Conservation (phyloP, 2,113 vertebrate species). For the Istiophorus platypterus region DNA sequence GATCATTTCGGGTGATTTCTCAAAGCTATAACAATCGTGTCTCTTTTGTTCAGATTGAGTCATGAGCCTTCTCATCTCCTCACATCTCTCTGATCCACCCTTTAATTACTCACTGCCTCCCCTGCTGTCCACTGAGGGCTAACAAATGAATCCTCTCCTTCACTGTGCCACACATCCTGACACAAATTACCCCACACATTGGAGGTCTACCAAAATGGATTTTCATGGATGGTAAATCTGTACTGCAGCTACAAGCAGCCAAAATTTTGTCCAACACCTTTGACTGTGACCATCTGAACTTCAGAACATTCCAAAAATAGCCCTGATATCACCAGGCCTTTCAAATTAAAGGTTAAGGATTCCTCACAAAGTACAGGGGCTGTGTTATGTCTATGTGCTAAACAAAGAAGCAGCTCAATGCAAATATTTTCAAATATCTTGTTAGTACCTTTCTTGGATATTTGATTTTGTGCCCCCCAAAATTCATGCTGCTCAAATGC, state of each 20-base stretch:
- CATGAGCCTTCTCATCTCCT: conserved; percentile 60
- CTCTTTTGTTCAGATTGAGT: conserved; percentile 60
- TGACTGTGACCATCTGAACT: conserved; percentile 56
- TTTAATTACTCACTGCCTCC: conserved; percentile 71
- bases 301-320: conserved; percentile 59
- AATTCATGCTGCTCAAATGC: not conserved
- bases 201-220: conserved; percentile 26
- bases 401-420: not conserved
- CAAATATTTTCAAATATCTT: not conserved
- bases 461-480: not conserved
- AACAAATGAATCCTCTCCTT: conserved; percentile 52
- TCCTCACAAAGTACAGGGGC: conserved; percentile 7
- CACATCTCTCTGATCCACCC: conserved; percentile 52
- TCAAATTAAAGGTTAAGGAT: conserved; percentile 63
- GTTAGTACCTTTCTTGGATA: not conserved
- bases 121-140: conserved; percentile 56
- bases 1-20: conserved; percentile 25
- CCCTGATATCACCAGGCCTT: conserved; percentile 16
- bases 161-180: conserved; percentile 17
- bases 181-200: conserved; percentile 19
- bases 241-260: not conserved
- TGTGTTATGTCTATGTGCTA: not conserved
- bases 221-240: conserved; percentile 17
- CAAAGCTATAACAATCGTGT: conserved; percentile 25
- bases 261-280: conserved; percentile 42